A percentile compares a stretch with the other conserved stretches of the same genome.
Conservation (phyloP, 2,888 invertebrate genomes). For the Pseudococcus jackbeardsleyi region DNA sequence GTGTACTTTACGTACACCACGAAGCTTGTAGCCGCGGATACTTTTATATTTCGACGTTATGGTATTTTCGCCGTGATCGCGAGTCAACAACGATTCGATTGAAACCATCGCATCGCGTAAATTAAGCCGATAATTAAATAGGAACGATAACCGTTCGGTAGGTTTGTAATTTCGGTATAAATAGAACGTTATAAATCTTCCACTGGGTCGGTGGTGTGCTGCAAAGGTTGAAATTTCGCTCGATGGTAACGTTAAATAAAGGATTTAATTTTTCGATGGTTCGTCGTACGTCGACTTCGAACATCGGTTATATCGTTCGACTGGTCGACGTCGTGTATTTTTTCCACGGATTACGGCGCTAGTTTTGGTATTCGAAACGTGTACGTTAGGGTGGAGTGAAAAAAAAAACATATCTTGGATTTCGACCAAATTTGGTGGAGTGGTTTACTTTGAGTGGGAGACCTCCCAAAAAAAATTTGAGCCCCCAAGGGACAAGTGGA, state of each 20-base stretch:
- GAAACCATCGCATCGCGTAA: slow-evolving; percentile 27
- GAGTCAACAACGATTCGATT: neutral
- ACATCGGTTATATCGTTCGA: slow-evolving; percentile 22
- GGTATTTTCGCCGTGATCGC: neutral
- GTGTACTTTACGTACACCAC: neutral
- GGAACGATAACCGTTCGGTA: slow-evolving; percentile 31
- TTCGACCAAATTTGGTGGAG: too few relatives aligned
- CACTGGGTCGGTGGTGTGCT: neutral
- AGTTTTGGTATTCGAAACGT: slow-evolving; percentile 1
- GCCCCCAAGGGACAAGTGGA: too few relatives aligned
- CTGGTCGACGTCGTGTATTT: slow-evolving; percentile 14
- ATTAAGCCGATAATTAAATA: slow-evolving; percentile 49
- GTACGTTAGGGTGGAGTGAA: neutral
- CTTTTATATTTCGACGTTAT: neutral
- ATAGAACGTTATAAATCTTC: slow-evolving; percentile 30
- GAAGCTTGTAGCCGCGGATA: neutral
- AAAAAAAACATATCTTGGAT: too few relatives aligned
- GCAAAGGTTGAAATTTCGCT: slow-evolving; percentile 37
- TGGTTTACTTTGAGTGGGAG: too few relatives aligned
- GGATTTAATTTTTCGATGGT: slow-evolving; percentile 51
- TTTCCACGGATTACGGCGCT: neutral
- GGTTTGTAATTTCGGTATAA: slow-evolving; percentile 35
- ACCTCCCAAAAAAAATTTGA: too few relatives aligned
- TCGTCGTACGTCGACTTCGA: neutral
- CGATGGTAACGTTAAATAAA: slow-evolving; percentile 35